Evolutionary conservation across 92 coral and sea anemone genomes (phyloP), one percentile per base, ranked within the genome.

Genomic region (Isaurus tuberculatus): DNA sequence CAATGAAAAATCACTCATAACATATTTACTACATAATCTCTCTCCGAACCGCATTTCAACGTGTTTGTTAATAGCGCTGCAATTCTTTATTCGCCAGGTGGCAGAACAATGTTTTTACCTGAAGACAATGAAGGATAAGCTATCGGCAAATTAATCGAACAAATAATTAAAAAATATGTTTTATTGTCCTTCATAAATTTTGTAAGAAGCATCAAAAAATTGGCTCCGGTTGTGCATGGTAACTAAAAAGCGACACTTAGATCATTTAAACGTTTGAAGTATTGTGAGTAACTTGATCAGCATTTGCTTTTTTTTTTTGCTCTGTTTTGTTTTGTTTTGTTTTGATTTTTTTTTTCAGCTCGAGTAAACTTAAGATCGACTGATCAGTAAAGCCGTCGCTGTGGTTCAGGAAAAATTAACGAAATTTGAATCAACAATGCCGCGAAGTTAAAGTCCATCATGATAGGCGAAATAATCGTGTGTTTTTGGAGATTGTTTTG

Each of bases 111-210:
- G 63, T 73, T 48, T 46, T 58, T 15, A 17, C 22, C 55, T 4
- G 64, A 73, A 72, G 34, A 22, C 51, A 29, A 74, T 74, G 30
- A 53, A 49, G 44, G 58, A 74, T 74, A 53, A 74, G 65, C 65
- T 58, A 48, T 34, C 65, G 17, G 28, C 63, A 22, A 73, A 73
- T 46, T 63, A 73, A 43, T 30, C 27, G 80, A 27, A 32, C 27
- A 48, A 49, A 29, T 26, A 74, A 51, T 49, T 17, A 53, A 74
- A 61, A 49, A 23, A 30, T n/a, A 19, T 8, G 20, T 73, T 53
- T 32, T 32, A 74, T 74, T 51, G 80, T 53, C 80, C 66, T 32
- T 74, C 33, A 23, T 32, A 32, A 74, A 32, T 49, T 74, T 74
- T 74, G 66, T 46, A 73, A 49, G 51, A n/a, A 55, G 44, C 27